Conservation (phyloP, 92 coral and sea anemone species). For the Bergia sp. region DNA sequence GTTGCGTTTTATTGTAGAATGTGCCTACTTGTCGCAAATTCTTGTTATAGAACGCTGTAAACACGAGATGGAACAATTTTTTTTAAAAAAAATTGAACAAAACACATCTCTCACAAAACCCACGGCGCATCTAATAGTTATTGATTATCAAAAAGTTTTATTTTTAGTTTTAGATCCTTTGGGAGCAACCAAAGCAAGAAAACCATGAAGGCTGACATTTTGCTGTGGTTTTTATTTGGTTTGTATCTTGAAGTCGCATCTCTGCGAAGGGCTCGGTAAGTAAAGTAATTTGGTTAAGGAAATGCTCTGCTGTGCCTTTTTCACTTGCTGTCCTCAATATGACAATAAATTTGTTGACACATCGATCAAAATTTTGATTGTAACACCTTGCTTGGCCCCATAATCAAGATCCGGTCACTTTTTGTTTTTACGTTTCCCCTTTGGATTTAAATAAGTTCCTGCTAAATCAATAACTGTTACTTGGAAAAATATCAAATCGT, state of each 20-base stretch:
- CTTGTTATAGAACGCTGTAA: neutral
- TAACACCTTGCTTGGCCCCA: no score
- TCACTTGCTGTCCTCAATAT: no score
- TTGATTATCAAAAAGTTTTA: neutral
- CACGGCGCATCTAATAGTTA: neutral
- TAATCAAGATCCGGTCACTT: no score
- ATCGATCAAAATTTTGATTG: no score
- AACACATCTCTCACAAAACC: neutral
- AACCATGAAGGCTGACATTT: conserved; percentile 1
- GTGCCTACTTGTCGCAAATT: no score
- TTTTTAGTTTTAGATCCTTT: neutral
- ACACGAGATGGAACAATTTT: neutral
- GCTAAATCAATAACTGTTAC: no score
- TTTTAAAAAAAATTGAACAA: neutral
- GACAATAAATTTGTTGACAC: no score
- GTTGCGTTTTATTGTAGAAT: no score
- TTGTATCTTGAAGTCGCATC: conserved; percentile 7
- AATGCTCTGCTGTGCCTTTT: neutral
- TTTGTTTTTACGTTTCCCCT: no score
- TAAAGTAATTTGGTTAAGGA: neutral
- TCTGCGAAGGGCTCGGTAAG: neutral
- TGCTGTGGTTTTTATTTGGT: neutral
- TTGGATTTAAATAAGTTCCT: no score
- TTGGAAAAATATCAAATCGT: no score
- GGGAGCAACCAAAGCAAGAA: neutral